These are phyloP conservation scores for Ephialtes manifestator DNA, from an alignment of 2,888 invertebrate species.

Conservation along the genomic window DNA sequence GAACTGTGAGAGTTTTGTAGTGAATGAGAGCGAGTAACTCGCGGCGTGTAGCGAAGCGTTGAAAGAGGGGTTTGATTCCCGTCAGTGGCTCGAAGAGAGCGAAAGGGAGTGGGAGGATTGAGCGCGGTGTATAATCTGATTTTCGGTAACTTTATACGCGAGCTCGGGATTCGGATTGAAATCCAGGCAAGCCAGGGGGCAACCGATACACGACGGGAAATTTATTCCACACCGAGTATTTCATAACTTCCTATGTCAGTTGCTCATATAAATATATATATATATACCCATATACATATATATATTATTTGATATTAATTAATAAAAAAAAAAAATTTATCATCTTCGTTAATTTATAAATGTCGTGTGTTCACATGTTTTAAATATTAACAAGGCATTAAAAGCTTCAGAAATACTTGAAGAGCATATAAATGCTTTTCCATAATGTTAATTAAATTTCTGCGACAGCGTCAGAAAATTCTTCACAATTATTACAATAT, in stretches of 20 bases:
- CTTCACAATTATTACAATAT: no score
- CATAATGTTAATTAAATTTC: constrained; percentile 45
- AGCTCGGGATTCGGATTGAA: constrained; percentile 83
- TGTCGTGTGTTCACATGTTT: background rate
- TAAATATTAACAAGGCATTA: background rate
- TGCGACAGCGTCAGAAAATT: constrained; percentile 12
- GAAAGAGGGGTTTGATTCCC: constrained; percentile 55
- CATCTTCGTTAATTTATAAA: background rate
- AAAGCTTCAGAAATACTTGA: background rate
- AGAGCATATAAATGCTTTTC: constrained; percentile 6
- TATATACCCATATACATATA: background rate
- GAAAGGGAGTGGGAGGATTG: constrained; percentile 58
- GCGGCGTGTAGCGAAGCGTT: background rate
- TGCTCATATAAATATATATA: background rate
- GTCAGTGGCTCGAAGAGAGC: constrained; percentile 64
- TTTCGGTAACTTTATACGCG: constrained; percentile 84
- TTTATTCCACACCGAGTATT: constrained; percentile 43
- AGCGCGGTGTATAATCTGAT: constrained; percentile 82
- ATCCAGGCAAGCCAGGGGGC: constrained; percentile 80
- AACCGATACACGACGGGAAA: constrained; percentile 67
- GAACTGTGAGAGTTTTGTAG: background rate
- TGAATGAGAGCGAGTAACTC: constrained; percentile 1
- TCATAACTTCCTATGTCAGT: constrained; percentile 23
- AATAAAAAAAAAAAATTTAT: background rate
- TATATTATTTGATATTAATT: background rate